Percentiles rank a stretch among this genome's conserved stretches.
These are phyloP conservation scores for Beroe ovata DNA, from an alignment of 37 sponge, comb jelly and placozoan species.

Conservation along the genomic window DNA sequence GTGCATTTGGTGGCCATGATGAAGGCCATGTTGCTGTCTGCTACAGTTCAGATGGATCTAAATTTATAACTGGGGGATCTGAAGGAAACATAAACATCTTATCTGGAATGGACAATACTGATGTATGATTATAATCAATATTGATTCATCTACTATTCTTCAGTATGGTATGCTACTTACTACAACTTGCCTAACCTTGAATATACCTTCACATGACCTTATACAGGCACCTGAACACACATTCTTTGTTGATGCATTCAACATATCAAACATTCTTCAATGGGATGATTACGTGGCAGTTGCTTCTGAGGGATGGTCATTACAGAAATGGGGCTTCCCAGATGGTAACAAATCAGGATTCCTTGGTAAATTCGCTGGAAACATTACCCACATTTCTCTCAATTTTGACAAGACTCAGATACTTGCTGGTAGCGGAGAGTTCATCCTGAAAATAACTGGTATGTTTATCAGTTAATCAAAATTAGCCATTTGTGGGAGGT, in stretches of 20 bases:
- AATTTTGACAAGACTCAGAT: constrained; percentile 8
- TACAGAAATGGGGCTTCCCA: constrained; percentile 57
- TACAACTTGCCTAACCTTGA: too few relatives aligned
- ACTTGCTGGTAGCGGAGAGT: constrained; percentile 50
- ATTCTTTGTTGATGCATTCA: constrained; percentile 50
- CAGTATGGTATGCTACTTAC: too few relatives aligned
- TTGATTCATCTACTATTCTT: too few relatives aligned
- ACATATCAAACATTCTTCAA: not conserved
- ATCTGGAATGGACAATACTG: not conserved
- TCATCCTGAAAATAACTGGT: constrained; percentile 56
- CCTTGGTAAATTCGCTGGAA: constrained; percentile 38
- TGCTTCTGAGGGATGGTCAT: constrained; percentile 39
- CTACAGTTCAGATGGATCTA: not conserved
- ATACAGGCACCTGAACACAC: constrained; percentile 13
- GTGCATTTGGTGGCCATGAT: constrained; percentile 1
- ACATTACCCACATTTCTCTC: constrained; percentile 28
- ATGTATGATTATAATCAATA: not conserved
- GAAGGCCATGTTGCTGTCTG: constrained; percentile 47
- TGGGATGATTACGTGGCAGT: constrained; percentile 26
- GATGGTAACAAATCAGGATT: constrained; percentile 29
- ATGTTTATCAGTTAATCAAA: not conserved
- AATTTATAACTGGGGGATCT: constrained; percentile 16
- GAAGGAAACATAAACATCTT: constrained; percentile 48
- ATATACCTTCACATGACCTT: too few relatives aligned
- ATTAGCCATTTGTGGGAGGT: not conserved